Base-by-base conservation (phyloP, 2,888 invertebrate species). In the Mythimna albipuncta region DNA sequence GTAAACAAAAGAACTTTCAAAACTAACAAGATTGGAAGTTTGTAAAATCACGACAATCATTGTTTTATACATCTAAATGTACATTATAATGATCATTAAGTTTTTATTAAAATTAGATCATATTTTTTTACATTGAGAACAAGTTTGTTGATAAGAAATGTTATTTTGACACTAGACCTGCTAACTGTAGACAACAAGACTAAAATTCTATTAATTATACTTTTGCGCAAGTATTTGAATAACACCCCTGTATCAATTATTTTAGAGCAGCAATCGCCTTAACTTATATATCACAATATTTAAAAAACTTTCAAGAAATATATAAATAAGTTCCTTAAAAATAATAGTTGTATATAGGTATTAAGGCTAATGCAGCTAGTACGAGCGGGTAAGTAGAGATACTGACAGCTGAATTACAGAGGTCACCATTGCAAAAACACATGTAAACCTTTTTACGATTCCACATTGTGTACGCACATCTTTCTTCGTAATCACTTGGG, bases 391-490 rank as follows among this genome's bases (percentile, higher is more conserved):
- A 82, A 55, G 80, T 75, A n/a, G 89, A 68, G 52, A 86, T 77
- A 79, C 74, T 89, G 62, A 78, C 77, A 0, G 92, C 90, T n/a
- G 93, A 89, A 81, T 99, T 99, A 92, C 99, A 99, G 52, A 99
- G 96, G 92, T 99, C 99, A 7, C 99, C 99, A 86, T 97, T 97
- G 89, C 99, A 99, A 90, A 99, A 98, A 90, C 99, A 99, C 98
- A 99, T 98, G 89, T 97, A 98, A 0, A 99, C 98, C 90, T 98
- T 98, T 88, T 97, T 98, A 88, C 98, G 97, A 88, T 98, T 98
- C 97, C 98, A 98, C 89, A 97, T 96, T 0, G 99, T 98, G 87
- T 98, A 98, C 0, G 98, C 98, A 92, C 99, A 99, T 61, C 99
- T 96, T 92, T 99, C 99, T 93, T 99, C 98, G 84, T 97, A 97